phyloP scores from a whole-genome alignment of 2,113 vertebrate genomes.

The Climacteris rufus region DNA sequence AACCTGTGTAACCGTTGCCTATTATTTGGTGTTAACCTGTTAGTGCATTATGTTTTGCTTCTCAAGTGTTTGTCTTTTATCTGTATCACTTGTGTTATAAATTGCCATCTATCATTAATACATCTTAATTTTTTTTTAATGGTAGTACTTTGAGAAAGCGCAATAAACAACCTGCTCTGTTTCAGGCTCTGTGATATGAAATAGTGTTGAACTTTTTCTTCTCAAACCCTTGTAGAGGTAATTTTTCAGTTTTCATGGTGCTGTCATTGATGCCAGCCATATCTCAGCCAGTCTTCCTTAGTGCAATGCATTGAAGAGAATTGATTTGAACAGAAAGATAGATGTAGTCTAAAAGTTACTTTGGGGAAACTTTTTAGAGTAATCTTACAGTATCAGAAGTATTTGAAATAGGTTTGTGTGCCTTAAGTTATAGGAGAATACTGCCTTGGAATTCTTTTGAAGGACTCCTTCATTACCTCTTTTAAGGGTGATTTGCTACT shows the following conservation, averaged over 20 bases:
- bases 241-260: slow-evolving; percentile 50
- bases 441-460: not conserved
- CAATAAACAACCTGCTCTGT: not conserved
- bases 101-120: not conserved
- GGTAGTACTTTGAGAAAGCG: not conserved
- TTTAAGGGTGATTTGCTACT: not conserved
- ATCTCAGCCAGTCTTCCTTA: not conserved
- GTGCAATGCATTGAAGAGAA: not conserved
- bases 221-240: not conserved
- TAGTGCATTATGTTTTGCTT: not conserved
- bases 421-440: not conserved
- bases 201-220: not conserved
- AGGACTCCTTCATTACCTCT: not conserved
- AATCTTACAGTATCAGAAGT: not conserved
- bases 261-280: not conserved
- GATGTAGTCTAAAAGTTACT: slow-evolving; percentile 1
- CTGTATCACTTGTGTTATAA: not conserved
- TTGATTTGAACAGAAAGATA: slow-evolving; percentile 13
- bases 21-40: not conserved
- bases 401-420: not conserved
- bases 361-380: not conserved
- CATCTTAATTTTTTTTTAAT: not conserved
- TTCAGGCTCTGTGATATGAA: not conserved
- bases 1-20: not conserved
- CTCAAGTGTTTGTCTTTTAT: not conserved